Base-by-base conservation (phyloP, 2,888 invertebrate genomes). In the Eurois occulta region DNA sequence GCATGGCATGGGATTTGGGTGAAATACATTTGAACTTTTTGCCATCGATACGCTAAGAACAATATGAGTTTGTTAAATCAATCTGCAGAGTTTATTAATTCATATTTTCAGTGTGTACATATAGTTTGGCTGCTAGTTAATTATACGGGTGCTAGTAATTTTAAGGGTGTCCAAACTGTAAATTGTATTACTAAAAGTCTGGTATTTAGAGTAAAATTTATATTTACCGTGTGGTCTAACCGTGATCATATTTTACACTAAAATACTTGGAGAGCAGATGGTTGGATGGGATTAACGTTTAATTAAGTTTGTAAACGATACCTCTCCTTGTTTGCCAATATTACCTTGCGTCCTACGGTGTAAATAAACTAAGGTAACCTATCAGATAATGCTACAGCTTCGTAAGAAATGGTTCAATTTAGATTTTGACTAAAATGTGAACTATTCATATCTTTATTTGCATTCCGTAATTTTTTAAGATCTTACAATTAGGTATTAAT, bases 281-380 rank as follows among this genome's bases (percentile, higher is more conserved):
- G 43, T 75, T 58, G 18, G 69, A 73, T 75, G 70, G 83, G 79
- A 78, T 86, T 64, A 86, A 86, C 48, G 66, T 78, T 80, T 78
- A 83, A 87, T 83, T 83, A 70, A 85, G 75, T 81, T 77, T 76
- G 78, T 48, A 80, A 85, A 46, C 75, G 73, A 82, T 70, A 78
- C 69, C 76, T 86, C 75, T 72, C 24, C 72, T 67, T 83, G 76
- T 88, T 83, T 86, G 71, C 64, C 75, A 52, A 83, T 87, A 86
- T 76, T 82, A 66, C 71, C 73, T 67, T 48, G 16, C 75, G 73
- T 80, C 52, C 75, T 81, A 76, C n/a, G 66, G 64, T 72, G 84
- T 88, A 75, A 86, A 89, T 84, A 81, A 84, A 89, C 89, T 89
- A 55, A 77, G 35, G 75, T 86, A 77, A 86, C 78, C 80, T 85